phyloP scores from a whole-genome alignment of 2,113 vertebrate species.

The Conger conger region DNA sequence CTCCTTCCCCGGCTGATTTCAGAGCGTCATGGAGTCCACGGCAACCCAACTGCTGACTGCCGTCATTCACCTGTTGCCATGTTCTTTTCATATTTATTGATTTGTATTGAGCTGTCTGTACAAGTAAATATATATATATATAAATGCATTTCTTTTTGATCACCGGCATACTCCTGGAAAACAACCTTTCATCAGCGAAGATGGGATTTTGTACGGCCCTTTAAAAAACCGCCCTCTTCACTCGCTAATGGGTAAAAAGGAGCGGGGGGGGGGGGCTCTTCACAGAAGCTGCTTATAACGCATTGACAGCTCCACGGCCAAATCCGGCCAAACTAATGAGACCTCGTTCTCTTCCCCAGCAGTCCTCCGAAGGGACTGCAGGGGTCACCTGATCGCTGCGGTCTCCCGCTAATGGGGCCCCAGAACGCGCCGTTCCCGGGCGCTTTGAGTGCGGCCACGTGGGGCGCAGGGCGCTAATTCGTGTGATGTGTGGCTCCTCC shows the following conservation, averaged over 20 bases:
- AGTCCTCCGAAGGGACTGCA: slow-evolving; percentile 6
- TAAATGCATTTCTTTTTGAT: slow-evolving; percentile 16
- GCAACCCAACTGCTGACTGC: background rate
- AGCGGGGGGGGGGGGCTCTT: slow-evolving; percentile 1
- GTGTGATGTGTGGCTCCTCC: slow-evolving; percentile 32
- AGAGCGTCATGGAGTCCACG: background rate
- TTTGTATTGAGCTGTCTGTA: background rate
- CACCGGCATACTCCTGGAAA: slow-evolving; percentile 26
- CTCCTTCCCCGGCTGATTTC: background rate
- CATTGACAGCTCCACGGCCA: background rate
- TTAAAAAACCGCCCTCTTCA: slow-evolving; percentile 25
- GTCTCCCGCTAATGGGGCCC: slow-evolving; percentile 20
- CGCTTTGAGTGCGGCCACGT: background rate
- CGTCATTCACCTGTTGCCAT: background rate
- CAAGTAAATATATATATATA: background rate
- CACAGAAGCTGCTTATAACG: background rate
- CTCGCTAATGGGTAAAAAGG: slow-evolving; percentile 36
- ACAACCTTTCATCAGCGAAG: slow-evolving; percentile 32
- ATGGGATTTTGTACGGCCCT: slow-evolving; percentile 38
- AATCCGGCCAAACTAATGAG: slow-evolving; percentile 15
- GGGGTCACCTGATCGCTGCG: slow-evolving; percentile 26
- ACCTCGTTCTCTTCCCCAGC: slow-evolving; percentile 10
- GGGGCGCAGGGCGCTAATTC: background rate
- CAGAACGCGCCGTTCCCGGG: background rate
- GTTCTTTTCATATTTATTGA: background rate